phyloP scores from a whole-genome alignment of 2,888 invertebrate species.

The Leucophora obtusa region DNA sequence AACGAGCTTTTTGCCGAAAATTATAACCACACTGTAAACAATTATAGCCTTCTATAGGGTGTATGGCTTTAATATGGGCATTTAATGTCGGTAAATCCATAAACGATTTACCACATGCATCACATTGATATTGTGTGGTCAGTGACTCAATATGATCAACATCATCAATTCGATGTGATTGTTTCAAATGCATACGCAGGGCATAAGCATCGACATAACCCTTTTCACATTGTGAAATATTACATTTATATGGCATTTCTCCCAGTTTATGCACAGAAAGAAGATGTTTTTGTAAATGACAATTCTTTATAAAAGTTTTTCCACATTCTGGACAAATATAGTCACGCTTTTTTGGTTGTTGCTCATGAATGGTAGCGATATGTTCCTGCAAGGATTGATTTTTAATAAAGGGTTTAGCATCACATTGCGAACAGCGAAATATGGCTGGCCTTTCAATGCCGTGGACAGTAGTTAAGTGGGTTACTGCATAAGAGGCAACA shows the following conservation, averaged over 20 bases:
- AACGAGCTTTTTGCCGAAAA: conserved; percentile 47
- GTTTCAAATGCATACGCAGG: conserved; percentile 53
- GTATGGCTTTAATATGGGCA: conserved; percentile 45
- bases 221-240: conserved; percentile 28
- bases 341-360: conserved; percentile 56
- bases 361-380: conserved; percentile 56
- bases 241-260: conserved; percentile 53
- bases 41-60: conserved; percentile 32
- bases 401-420: conserved; percentile 60
- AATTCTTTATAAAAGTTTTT: conserved; percentile 61
- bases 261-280: conserved; percentile 54
- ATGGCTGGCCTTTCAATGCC: conserved; percentile 58
- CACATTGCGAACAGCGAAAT: conserved; percentile 51
- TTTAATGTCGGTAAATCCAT: conserved; percentile 28
- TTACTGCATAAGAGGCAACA: conserved; percentile 55
- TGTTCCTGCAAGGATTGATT: conserved; percentile 61
- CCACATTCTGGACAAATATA: conserved; percentile 54
- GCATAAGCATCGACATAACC: conserved; percentile 43
- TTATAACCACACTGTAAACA: conserved; percentile 56
- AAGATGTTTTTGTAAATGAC: conserved; percentile 59
- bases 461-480: conserved; percentile 52
- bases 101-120: conserved; percentile 46
- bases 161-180: conserved; percentile 42
- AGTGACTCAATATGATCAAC: conserved; percentile 4
- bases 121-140: conserved; percentile 42